A percentile compares a stretch with the other conserved stretches of the same genome.
Evolutionary conservation across 1,140 invertebrate species (phyloP).

Genomic region (Pseudomyrmex dendroicus): DNA sequence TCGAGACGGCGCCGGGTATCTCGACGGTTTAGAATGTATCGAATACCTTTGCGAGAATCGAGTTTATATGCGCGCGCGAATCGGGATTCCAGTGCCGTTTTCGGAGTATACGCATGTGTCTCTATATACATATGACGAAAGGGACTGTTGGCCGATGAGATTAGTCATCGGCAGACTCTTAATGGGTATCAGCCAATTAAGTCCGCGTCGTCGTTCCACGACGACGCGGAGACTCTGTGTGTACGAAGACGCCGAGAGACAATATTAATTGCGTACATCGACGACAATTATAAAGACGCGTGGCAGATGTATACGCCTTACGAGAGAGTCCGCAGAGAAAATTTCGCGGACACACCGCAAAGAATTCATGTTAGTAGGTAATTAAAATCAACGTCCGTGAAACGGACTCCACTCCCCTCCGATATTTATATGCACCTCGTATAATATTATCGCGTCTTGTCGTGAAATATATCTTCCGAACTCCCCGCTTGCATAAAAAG

Average conservation of each 20-base stretch:
- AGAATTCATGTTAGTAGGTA: neutral
- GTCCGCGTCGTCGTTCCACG: slow-evolving; percentile 34
- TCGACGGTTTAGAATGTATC: neutral
- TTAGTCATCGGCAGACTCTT: slow-evolving; percentile 67
- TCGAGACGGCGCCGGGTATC: neutral
- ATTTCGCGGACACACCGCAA: neutral
- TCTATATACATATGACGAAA: slow-evolving; percentile 47
- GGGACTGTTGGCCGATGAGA: slow-evolving; percentile 29
- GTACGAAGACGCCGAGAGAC: slow-evolving; percentile 9
- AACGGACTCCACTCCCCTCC: neutral
- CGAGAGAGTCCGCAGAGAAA: neutral
- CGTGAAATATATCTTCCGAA: neutral
- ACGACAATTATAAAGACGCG: slow-evolving; percentile 34
- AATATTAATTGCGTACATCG: slow-evolving; percentile 28
- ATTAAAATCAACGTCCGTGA: slow-evolving; percentile 15
- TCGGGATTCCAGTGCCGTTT: slow-evolving; percentile 63
- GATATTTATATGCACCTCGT: slow-evolving; percentile 4
- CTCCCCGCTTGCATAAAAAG: neutral
- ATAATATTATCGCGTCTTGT: slow-evolving; percentile 9
- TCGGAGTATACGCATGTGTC: slow-evolving; percentile 26
- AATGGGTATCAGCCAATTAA: slow-evolving; percentile 60
- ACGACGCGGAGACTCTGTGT: neutral
- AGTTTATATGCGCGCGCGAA: slow-evolving; percentile 3
- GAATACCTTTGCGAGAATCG: neutral
- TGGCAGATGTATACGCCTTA: neutral